Percentiles rank a stretch among this genome's conserved stretches.
phyloP scores from a whole-genome alignment of 2,113 vertebrate species.

The Cervus canadensis region DNA sequence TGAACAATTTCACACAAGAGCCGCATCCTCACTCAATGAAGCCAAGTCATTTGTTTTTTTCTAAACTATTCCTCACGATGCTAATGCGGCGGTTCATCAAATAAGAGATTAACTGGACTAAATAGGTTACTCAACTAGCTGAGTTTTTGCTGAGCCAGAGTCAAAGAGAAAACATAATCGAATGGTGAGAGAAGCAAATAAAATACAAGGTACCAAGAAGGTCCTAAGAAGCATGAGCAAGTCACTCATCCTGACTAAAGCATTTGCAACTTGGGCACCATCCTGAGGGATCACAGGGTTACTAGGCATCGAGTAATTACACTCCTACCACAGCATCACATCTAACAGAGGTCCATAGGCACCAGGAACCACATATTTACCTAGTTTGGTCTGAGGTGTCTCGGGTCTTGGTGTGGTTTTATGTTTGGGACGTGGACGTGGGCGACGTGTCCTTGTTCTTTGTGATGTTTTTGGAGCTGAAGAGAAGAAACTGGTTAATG shows the following conservation, averaged over 20 bases:
- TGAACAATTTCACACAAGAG: neutral
- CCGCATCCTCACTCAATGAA: neutral
- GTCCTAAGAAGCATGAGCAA: neutral
- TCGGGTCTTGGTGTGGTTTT: conserved; percentile 53
- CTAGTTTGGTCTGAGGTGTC: conserved; percentile 40
- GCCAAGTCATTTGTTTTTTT: neutral
- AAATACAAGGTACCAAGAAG: neutral
- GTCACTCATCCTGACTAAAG: neutral
- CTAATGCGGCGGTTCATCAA: neutral
- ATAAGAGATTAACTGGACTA: neutral
- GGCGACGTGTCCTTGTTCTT: conserved; percentile 30
- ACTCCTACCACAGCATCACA: neutral
- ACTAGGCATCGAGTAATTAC: neutral
- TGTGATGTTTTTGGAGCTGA: conserved; percentile 61
- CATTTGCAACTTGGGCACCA: neutral
- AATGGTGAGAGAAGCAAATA: neutral
- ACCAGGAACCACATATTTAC: conserved; percentile 62
- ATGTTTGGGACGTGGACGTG: conserved; percentile 17
- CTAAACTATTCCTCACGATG: neutral
- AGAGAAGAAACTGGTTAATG: conserved; percentile 65
- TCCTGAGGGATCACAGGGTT: neutral
- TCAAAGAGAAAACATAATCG: neutral
- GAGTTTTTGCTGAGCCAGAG: neutral
- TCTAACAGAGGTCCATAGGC: neutral
- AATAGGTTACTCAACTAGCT: neutral